These are phyloP conservation scores for Empidonax traillii DNA, from an alignment of 2,113 vertebrate genomes.

Conservation along the genomic window DNA sequence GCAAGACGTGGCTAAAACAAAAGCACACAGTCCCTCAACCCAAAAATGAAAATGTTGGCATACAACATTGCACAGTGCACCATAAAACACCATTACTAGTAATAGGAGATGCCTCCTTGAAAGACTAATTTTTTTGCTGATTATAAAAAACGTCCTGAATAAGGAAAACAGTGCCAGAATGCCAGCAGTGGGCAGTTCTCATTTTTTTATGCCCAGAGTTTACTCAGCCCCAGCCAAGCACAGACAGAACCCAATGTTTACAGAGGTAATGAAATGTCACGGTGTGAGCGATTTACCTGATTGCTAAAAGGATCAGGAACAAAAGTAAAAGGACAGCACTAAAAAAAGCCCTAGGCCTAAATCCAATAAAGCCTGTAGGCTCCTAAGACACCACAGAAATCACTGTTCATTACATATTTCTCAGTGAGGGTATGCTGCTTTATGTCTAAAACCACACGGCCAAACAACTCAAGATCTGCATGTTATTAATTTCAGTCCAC, in stretches of 20 bases:
- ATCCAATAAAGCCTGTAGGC: neutral
- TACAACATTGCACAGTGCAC: neutral
- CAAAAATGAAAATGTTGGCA: conserved; percentile 27
- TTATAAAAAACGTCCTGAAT: neutral
- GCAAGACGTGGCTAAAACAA: conserved; percentile 26
- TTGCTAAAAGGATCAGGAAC: neutral
- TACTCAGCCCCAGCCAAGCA: neutral
- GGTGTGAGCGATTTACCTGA: neutral
- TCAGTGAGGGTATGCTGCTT: neutral
- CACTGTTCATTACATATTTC: neutral
- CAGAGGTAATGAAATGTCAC: neutral
- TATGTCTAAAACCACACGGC: neutral
- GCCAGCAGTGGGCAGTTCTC: neutral
- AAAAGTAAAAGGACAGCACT: neutral
- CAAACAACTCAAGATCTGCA: neutral
- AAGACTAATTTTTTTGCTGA: neutral
- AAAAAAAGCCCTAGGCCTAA: neutral
- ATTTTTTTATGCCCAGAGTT: neutral
- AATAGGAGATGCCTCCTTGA: neutral
- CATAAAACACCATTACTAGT: neutral
- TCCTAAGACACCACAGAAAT: neutral
- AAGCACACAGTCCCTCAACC: neutral
- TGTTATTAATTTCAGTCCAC: neutral
- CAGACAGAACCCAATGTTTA: neutral
- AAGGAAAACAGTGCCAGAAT: neutral